A percentile compares a stretch with the other conserved stretches of the same genome.
phyloP scores from a whole-genome alignment of 2,113 vertebrate genomes.

The Hassar affinis region DNA sequence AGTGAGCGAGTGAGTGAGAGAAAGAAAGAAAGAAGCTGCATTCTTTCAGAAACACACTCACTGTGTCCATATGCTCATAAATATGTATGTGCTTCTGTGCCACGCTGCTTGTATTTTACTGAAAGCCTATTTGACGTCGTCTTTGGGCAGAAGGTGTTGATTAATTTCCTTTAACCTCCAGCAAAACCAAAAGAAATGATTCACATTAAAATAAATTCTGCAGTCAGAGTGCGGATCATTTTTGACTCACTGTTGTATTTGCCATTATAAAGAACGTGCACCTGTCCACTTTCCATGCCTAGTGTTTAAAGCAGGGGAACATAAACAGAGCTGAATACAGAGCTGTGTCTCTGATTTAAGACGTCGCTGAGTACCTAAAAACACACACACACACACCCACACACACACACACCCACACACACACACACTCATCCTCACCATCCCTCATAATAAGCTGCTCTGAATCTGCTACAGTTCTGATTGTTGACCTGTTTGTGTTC shows the following conservation, averaged over 20 bases:
- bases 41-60: slow-evolving; percentile 1
- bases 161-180: too few species aligned
- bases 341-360: not conserved
- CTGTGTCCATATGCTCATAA: slow-evolving; percentile 7
- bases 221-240: too few species aligned
- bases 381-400: too few species aligned
- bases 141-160: not conserved
- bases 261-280: not conserved
- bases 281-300: not conserved
- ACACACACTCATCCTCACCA: not conserved
- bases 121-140: not conserved
- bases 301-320: too few species aligned
- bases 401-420: too few species aligned
- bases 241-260: too few species aligned
- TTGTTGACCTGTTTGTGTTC: not conserved
- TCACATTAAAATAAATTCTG: too few species aligned
- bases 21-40: too few species aligned
- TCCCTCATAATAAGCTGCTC: not conserved
- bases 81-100: not conserved
- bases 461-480: not conserved
- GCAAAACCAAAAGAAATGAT: too few species aligned
- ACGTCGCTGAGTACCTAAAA: too few species aligned
- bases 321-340: not conserved
- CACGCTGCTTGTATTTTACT: not conserved
- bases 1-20: too few species aligned